These are phyloP conservation scores for Colius striatus DNA, from an alignment of 2,113 vertebrate genomes.

Conservation along the genomic window DNA sequence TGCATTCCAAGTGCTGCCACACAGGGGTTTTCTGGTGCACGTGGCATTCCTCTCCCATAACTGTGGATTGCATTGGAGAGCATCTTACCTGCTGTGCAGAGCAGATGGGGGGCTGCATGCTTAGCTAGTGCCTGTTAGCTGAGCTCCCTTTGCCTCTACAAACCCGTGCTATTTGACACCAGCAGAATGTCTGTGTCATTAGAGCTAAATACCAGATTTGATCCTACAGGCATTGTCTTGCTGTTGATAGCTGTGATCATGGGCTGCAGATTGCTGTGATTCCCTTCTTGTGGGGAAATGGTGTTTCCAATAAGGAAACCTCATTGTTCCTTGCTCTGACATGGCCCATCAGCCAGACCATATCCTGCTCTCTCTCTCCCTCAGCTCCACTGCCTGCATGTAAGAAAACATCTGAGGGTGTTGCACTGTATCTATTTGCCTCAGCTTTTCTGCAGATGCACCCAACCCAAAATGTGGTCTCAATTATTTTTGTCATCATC, in stretches of 20 bases:
- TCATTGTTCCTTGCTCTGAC: background rate
- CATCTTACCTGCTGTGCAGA: fast-evolving
- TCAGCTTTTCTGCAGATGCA: constrained; percentile 19
- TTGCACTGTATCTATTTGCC: background rate
- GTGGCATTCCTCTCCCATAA: too few species aligned
- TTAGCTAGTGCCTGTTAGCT: fast-evolving
- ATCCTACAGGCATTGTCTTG: background rate
- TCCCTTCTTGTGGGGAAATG: background rate
- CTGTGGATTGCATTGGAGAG: background rate
- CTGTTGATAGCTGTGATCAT: background rate
- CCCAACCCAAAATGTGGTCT: background rate
- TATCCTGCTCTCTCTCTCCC: background rate
- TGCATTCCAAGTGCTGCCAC: background rate
- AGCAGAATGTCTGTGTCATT: background rate
- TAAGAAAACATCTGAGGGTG: background rate
- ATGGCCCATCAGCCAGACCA: background rate
- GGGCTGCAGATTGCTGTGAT: background rate
- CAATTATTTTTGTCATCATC: background rate
- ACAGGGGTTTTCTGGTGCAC: background rate
- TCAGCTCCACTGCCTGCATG: background rate
- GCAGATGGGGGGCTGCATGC: background rate
- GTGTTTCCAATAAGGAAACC: background rate
- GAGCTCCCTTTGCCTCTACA: fast-evolving
- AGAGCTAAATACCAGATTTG: background rate
- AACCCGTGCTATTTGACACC: background rate